Evolutionary conservation across 1,140 invertebrate species (phyloP).

Genomic region (Aphaenogaster rudis): DNA sequence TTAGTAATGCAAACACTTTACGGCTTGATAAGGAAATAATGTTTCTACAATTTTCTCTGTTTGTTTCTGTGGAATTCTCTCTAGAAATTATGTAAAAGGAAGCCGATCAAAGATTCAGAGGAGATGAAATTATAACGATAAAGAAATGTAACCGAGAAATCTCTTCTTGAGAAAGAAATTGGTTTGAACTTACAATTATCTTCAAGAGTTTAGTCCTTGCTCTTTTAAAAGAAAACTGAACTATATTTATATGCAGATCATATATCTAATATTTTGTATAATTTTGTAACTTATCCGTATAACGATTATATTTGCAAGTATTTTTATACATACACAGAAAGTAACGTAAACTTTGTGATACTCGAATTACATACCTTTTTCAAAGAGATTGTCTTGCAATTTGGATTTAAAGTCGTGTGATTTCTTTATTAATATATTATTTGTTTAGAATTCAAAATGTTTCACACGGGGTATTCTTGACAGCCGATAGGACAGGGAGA

Average conservation of each 20-base stretch:
- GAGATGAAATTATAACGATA: background rate
- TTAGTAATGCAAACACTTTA: conserved; percentile 54
- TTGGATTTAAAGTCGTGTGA: background rate
- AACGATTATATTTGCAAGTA: background rate
- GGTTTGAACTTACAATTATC: background rate
- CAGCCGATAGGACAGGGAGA: background rate
- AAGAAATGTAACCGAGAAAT: conserved; percentile 18
- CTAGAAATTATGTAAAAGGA: background rate
- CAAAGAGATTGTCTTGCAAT: background rate
- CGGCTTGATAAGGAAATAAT: conserved; percentile 45
- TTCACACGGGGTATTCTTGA: background rate
- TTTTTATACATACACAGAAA: background rate
- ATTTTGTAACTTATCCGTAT: background rate
- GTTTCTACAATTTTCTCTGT: conserved; percentile 29
- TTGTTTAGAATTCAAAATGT: background rate
- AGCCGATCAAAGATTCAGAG: conserved; percentile 38
- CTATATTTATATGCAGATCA: background rate
- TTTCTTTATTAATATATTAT: background rate
- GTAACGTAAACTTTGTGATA: background rate
- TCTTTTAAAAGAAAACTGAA: background rate
- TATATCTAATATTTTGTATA: background rate
- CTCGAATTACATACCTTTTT: background rate
- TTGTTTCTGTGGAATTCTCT: conserved; percentile 1
- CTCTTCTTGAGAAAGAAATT: conserved; percentile 1
- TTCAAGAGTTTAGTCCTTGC: background rate